Evolutionary conservation across 2,888 invertebrate genomes (phyloP), one percentile per base, ranked within the genome.

Genomic region (Lepeophtheirus nordmannii): DNA sequence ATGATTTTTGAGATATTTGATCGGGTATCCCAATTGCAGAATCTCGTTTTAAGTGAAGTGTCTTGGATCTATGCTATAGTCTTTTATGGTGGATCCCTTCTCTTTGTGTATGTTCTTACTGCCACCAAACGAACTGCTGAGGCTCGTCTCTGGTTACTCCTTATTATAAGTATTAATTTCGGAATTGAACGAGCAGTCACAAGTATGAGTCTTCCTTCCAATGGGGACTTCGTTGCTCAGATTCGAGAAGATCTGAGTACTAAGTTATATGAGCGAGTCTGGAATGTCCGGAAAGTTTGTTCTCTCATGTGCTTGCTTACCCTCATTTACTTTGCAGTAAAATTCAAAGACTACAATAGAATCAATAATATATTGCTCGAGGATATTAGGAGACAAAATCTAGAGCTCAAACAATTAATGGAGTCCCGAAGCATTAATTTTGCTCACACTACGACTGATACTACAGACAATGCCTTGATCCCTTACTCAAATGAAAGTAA

Each of bases 31-130:
- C 77, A 77, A 62, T 77, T 84, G 68, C 83, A 83, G 73, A 75
- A 77, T 59, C 80, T 82, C 78, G 77, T 83, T 67, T 74, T 83
- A 10, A 82, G 82, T 7, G 83, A 84, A 75, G 77, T 83, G 64
- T 82, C 81, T 1, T 81, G 82, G 76, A 75, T 83, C 67, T 82
- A 83, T 72, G 80, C 82, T 0, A 73, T 83, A 38, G 72, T 81
- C n/a, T 83, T 82, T 74, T 83, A 83, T 71, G 72, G 78, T 17
- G 70, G 77, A 7, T 75, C 78, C 17, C 74, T 80, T 56, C 71
- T 82, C 62, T 71, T 82, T 46, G 77, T 79, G 57, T 80, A 80
- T 67, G 71, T 83, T 66, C 74, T 82, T 37, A 83, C 82, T 46
- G 79, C 82, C 1, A 76, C 80, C 1, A 74, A 75, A 65, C 76